These are phyloP conservation scores for Brenthis hecate DNA, from an alignment of 2,888 invertebrate genomes.

Conservation along the genomic window DNA sequence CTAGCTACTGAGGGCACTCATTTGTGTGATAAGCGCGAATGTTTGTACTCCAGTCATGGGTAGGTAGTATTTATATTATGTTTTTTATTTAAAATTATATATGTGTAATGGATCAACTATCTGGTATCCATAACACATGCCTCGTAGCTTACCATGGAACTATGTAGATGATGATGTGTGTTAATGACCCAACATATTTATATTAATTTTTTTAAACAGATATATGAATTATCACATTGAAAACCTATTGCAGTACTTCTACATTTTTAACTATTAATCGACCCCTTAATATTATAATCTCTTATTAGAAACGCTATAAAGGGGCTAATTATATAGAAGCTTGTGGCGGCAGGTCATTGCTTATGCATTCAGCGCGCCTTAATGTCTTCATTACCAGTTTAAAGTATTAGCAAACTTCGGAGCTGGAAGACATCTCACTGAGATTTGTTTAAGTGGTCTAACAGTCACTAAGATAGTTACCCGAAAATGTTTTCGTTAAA, in stretches of 20 bases:
- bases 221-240: conserved; percentile 59
- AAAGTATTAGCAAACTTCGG: conserved; percentile 78
- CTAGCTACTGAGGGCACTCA: too few relatives aligned
- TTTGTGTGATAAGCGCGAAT: too few relatives aligned
- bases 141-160: too few relatives aligned
- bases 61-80: too few relatives aligned
- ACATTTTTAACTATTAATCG: conserved; percentile 10
- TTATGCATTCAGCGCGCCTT: conserved; percentile 77
- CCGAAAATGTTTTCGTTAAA: conserved; percentile 51
- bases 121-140: too few relatives aligned
- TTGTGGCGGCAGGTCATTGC: conserved; percentile 45
- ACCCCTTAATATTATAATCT: conserved; percentile 13
- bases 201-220: too few relatives aligned
- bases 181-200: too few relatives aligned
- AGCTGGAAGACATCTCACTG: conserved; percentile 61
- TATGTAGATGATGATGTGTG: too few relatives aligned
- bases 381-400: conserved; percentile 81
- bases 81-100: too few relatives aligned
- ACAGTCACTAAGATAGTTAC: conserved; percentile 49
- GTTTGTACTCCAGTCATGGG: too few relatives aligned
- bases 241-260: conserved; percentile 38
- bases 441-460: conserved; percentile 69
- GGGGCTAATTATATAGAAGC: conserved; percentile 66
- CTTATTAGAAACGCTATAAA: conserved; percentile 38
- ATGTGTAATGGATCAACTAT: too few relatives aligned